phyloP scores from a whole-genome alignment of 2,888 invertebrate genomes.

The Lordiphosa fenestrarum region DNA sequence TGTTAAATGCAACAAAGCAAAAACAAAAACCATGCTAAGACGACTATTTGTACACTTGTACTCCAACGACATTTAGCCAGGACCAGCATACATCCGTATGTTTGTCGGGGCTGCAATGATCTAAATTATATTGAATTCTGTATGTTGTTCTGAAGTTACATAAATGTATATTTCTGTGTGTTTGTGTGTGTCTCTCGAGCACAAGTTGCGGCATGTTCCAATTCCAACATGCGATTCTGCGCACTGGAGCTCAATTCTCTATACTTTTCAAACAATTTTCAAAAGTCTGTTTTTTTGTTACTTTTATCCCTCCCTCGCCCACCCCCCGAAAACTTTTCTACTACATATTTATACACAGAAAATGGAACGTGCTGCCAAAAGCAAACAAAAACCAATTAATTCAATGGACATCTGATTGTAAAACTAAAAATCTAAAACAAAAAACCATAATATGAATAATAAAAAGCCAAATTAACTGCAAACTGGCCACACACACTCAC shows the following conservation, averaged over 20 bases:
- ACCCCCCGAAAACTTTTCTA: background rate
- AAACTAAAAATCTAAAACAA: slow-evolving; percentile 23
- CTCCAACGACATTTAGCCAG: slow-evolving; percentile 2
- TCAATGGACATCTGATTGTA: slow-evolving; percentile 67
- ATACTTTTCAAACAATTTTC: slow-evolving; percentile 6
- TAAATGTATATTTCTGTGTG: slow-evolving; percentile 44
- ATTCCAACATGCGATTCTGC: slow-evolving; percentile 34
- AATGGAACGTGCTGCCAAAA: slow-evolving; percentile 55
- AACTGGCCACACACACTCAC: slow-evolving; percentile 25
- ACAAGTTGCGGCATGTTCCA: slow-evolving; percentile 62
- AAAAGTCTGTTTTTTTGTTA: slow-evolving; percentile 4
- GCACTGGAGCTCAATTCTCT: slow-evolving; percentile 31
- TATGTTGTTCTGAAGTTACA: slow-evolving; percentile 69
- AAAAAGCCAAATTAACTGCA: slow-evolving; percentile 21
- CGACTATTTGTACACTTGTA: slow-evolving; percentile 3
- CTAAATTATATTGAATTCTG: slow-evolving; percentile 58
- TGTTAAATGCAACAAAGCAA: slow-evolving; percentile 24
- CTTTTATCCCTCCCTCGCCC: background rate
- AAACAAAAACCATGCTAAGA: slow-evolving; percentile 10
- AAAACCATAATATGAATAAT: slow-evolving; percentile 19
- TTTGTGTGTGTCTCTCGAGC: slow-evolving; percentile 63
- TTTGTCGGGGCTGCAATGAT: slow-evolving; percentile 12
- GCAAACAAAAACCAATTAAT: slow-evolving; percentile 31
- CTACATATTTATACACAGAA: slow-evolving; percentile 8
- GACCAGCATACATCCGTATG: background rate